phyloP scores from a whole-genome alignment of 2,888 invertebrate genomes.

The Nemurella pictetii region DNA sequence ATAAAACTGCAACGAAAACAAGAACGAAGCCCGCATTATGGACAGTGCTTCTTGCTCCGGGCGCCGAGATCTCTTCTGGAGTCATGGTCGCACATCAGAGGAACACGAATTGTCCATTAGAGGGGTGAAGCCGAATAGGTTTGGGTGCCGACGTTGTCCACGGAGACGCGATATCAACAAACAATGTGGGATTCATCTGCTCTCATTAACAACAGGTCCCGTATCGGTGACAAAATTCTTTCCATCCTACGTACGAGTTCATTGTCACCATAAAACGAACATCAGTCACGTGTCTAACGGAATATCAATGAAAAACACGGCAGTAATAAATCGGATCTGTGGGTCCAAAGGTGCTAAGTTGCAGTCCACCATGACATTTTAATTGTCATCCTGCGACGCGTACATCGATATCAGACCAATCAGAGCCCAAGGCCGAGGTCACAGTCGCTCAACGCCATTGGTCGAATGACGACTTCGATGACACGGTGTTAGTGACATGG shows the following conservation, averaged over 20 bases:
- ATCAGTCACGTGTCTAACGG: not conserved
- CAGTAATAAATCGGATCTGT: not conserved
- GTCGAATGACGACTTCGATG: too few species aligned
- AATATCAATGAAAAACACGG: not conserved
- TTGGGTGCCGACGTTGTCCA: not conserved
- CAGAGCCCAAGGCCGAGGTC: too few species aligned
- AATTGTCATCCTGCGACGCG: too few species aligned
- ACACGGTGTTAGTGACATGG: too few species aligned
- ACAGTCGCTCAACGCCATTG: too few species aligned
- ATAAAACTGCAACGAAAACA: too few species aligned
- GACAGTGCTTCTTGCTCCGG: not conserved
- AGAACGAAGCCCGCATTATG: too few species aligned
- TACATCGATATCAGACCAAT: too few species aligned
- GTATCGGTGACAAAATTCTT: not conserved
- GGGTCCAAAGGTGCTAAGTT: too few species aligned
- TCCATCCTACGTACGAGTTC: not conserved
- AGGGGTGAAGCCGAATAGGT: conserved; percentile 2
- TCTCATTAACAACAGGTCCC: conserved; percentile 22
- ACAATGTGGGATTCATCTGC: not conserved
- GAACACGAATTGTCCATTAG: conserved; percentile 33
- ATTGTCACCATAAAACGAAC: not conserved
- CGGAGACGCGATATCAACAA: not conserved
- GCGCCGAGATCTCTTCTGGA: not conserved
- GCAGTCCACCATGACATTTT: too few species aligned
- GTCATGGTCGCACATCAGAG: not conserved